Percentiles rank a stretch among this genome's conserved stretches.
These are phyloP conservation scores for Zaprionus taronus DNA, from an alignment of 1,140 invertebrate genomes.

Conservation along the genomic window DNA sequence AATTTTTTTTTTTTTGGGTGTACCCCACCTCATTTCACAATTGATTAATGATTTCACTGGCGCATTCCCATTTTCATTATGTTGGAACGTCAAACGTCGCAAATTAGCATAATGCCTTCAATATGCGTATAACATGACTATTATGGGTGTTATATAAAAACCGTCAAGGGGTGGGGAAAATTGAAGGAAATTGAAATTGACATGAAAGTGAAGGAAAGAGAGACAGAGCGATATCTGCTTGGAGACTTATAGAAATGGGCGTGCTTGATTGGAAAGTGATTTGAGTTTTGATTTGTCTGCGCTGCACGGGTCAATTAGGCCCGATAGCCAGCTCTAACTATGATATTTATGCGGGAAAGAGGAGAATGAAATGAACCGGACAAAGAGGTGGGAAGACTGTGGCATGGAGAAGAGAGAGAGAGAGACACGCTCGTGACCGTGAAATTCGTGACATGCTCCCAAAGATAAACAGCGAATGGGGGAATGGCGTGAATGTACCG, in stretches of 20 bases:
- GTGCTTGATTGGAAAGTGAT: slow-evolving; percentile 76
- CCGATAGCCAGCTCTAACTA: slow-evolving; percentile 17
- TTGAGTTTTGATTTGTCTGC: slow-evolving; percentile 53
- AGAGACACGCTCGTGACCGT: slow-evolving; percentile 57
- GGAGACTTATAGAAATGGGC: slow-evolving; percentile 53
- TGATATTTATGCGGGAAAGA: neutral
- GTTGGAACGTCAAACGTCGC: slow-evolving; percentile 35
- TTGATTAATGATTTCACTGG: slow-evolving; percentile 77
- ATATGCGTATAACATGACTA: slow-evolving; percentile 73
- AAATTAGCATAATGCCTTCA: slow-evolving; percentile 75
- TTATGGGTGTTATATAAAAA: slow-evolving; percentile 73
- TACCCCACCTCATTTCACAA: slow-evolving; percentile 71
- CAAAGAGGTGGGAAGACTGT: neutral
- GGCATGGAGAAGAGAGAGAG: neutral
- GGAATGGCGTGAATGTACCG: slow-evolving; percentile 32
- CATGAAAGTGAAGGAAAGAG: slow-evolving; percentile 57
- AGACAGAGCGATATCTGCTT: neutral
- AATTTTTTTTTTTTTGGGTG: slow-evolving; percentile 21
- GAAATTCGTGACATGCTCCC: slow-evolving; percentile 63
- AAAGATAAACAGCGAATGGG: slow-evolving; percentile 37
- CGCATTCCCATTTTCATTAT: slow-evolving; percentile 33
- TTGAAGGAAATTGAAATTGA: slow-evolving; percentile 48
- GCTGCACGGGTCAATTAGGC: slow-evolving; percentile 32
- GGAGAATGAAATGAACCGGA: neutral
- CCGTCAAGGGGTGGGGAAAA: slow-evolving; percentile 35